Evolutionary conservation across 2,888 invertebrate species (phyloP), one percentile per base, ranked within the genome.

Genomic region (Trypoxylon attenuatum): DNA sequence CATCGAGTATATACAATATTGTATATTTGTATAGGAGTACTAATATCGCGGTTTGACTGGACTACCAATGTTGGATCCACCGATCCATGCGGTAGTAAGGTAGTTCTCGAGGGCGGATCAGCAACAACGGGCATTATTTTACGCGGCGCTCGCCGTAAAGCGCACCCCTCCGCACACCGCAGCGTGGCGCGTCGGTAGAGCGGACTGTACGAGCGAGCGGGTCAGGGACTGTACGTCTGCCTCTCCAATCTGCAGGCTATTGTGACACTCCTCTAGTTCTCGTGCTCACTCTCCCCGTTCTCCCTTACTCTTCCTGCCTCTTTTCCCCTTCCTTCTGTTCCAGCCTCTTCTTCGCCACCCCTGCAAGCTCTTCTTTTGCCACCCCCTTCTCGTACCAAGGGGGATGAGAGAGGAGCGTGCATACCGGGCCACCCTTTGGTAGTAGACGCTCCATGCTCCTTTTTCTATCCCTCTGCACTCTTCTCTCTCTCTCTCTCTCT

Each of bases 221-320:
- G 38, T 25, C 67, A 55, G 73, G 68, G 82, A 84, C 82, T 82
- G 82, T 81, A 83, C 79, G 84, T 83, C 82, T 84, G 83, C 81
- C 78, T 82, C 80, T 83, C 78, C 83, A 85, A 85, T 85, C 84
- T 84, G 80, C 82, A 78, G 76, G 76, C 82, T 78, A 82, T 83
- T 83, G 78, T 79, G 73, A 81, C 79, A 77, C 74, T 78, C 74
- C 76, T 79, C 76, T 70, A 73, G 69, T 72, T 66, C 68, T 71
- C 69, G 25, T 43, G 49, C 60, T 50, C 54, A 54, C 59, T 39
- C 53, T 58, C 54, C 33, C 46, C 53, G 50, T 45, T 55, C 38
- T 47, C 39, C 21, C 27, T 54, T 52, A 56, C 22, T 53, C 51
- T 67, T 55, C 62, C 62, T 69, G 54, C 49, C 43, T 33, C 13